Evolutionary conservation across 2,113 vertebrate species (phyloP), one percentile per base, ranked within the genome.

Genomic region (Tragelaphus buxtoni): DNA sequence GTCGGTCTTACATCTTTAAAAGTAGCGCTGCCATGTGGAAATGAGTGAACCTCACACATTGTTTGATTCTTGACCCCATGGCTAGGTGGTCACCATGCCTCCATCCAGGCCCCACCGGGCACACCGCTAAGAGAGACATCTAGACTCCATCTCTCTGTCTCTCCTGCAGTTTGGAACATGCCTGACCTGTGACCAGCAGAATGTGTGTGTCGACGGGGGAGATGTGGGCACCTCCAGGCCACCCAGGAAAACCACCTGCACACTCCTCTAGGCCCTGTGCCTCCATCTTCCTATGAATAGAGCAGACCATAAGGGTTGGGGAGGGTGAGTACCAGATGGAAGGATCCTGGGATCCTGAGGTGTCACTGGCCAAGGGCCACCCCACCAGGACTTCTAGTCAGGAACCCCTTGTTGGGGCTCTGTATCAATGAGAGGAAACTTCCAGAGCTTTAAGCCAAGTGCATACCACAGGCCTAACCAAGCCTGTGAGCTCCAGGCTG

Each of bases 41-140:
- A 51, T 1, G 9, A 12, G n/a, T 16, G 79, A 65, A 51, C 2
- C 1, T 2, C 0, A 1, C 18, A 7, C 13, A 12, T 17, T 53
- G n/a, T 17, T n/a, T 82, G 32, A 42, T 74, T 35, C 16, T 1
- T 28, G 51, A 72, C 53, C 76, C 49, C 9, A 7, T 17, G 17
- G 24, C 12, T 30, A 9, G 4, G 17, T 42, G 56, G 12, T 87
- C 61, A 35, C 39, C 26, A n/a, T 9, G 28, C 72, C 18, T 47
- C 30, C 18, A 12, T 65, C 72, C 49, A 35, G 77, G 51, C 2
- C 5, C 11, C 16, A 30, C 60, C 7, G 7, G 10, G 22, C 69
- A 96, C n/a, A 17, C 20, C 3, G 3, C 61, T 49, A 61, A 45
- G 4, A 39, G 18, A 69, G 65, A 69, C n/a, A 69, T 39, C n/a